Evolutionary conservation across 2,113 vertebrate species (phyloP).

Genomic region (Leucosticte australis): DNA sequence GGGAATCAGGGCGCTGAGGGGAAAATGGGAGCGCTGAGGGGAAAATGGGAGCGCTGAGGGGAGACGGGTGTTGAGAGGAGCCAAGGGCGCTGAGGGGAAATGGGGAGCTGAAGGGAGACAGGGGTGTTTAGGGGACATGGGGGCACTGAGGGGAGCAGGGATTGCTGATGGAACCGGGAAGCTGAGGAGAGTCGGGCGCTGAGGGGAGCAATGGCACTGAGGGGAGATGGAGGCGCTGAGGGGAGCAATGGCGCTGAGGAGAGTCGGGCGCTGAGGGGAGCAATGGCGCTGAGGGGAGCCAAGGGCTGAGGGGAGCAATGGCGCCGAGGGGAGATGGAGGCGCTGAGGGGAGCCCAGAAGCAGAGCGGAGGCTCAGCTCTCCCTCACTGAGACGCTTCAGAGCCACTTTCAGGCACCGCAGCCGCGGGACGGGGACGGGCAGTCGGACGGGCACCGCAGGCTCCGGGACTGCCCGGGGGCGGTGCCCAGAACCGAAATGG

Average conservation of each 20-base stretch:
- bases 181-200: rapidly evolving
- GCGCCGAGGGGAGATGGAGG: neutral
- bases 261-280: no score
- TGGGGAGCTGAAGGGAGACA: neutral
- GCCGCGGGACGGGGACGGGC: neutral
- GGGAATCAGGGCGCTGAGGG: neutral
- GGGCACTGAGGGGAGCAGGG: neutral
- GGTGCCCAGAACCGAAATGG: constrained; percentile 17
- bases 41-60: neutral
- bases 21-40: neutral
- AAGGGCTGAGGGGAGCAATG: neutral
- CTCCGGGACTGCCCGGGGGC: rapidly evolving
- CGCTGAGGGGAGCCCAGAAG: neutral
- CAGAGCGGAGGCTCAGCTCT: neutral
- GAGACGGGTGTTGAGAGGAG: rapidly evolving
- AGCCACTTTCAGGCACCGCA: neutral
- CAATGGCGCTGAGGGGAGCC: neutral
- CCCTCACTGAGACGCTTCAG: neutral
- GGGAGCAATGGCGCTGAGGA: neutral
- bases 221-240: neutral
- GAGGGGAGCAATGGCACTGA: neutral
- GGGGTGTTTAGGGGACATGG: neutral
- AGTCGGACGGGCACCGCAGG: rapidly evolving
- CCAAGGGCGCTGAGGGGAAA: neutral
- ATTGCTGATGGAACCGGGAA: neutral